Base-by-base conservation (phyloP, 2,113 vertebrate genomes). In the Cebidichthys violaceus region DNA sequence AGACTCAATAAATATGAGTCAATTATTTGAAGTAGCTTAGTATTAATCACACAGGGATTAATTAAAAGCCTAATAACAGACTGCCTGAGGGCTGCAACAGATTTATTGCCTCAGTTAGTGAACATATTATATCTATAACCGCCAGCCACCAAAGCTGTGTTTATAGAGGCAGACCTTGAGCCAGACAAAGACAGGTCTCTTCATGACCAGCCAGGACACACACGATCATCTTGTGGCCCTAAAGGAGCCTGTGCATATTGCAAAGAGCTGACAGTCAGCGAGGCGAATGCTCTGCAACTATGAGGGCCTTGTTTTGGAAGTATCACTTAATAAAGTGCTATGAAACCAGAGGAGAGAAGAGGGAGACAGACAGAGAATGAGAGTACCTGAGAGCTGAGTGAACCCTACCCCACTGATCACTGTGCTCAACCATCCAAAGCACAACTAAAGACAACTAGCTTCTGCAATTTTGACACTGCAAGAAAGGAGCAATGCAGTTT, bases 241-340 rank as follows among this genome's bases (percentile, higher is more conserved):
- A 35, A 31, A 81, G 85, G 86, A 82, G 78, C 79, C 76, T 17
- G 55, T 69, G 79, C 87, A 93, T 90, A 93, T 94, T 93, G 91
- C 87, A 91, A 93, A 92, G 88, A 93, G 92, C 93, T 92, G 92
- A 94, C 92, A 94, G 87, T 93, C 77, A 75, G 83, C 83, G 35
- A 75, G 75, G 66, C 66, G 85, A 90, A 88, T 79, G 86, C 85
- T 74, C 57, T 14, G 77, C 85, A 61, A 89, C 90, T 91, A 89
- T 89, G 86, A 87, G 70, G 2, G 82, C 90, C 85, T 93, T 91
- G 90, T 93, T 88, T 85, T 81, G 84, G 68, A 89, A 77, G 85
- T 84, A 85, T 84, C 72, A 74, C 88, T 92, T 92, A 92, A 88
- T 91, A 43, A 43, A 43, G 41, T 54, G 76, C 76, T 85, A 83